Evolutionary conservation across 2,797 vertebrate species (phyloP), one percentile per base, ranked within the genome.

Genomic region (Salarias fasciatus): DNA sequence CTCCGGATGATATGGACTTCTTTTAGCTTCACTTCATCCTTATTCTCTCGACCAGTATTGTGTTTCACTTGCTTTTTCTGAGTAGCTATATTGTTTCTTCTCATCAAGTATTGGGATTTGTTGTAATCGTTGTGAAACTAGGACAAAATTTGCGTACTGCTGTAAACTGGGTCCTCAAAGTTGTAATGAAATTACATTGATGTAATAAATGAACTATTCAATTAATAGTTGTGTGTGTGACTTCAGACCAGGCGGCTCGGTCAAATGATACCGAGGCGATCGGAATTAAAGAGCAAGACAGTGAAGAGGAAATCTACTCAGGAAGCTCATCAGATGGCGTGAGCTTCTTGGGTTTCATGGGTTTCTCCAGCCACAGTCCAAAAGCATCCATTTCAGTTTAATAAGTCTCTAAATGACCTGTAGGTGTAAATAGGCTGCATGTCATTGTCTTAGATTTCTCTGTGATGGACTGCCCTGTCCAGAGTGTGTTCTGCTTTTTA

Each of bases 1-100:
- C 96, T 3, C 96, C 96, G 0, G 96, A 98, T 6, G 96, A 98
- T 3, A 93, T 95, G 31, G 96, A 97, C 65, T 97, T 97, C 90
- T 98, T 98, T 89, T 97, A 94, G 80, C 82, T 40, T 69, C 14
- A 5, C 76, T 60, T 13, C 12, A 40, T 54, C 52, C 15, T 69
- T 49, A 55, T 11, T 5, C 46, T 62, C 44, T 40, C 18, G 3
- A 13, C 10, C 48, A 36, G 47, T 65, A 8, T 69, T 51, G 40
- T 73, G 43, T 56, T 72, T 40, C 53, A 8, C 53, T 68, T 46
- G 11, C 40, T 56, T 64, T 51, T 58, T 30, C 65, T 47, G 63
- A 57, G 43, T 53, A 13, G 31, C 65, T 53, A 8, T 40, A 30
- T 63, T 41, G 9, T 63, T 66, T 45, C 11, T 29, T 12, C 74